phyloP scores from a whole-genome alignment of 2,113 vertebrate genomes.

The Nansenia antarctica region DNA sequence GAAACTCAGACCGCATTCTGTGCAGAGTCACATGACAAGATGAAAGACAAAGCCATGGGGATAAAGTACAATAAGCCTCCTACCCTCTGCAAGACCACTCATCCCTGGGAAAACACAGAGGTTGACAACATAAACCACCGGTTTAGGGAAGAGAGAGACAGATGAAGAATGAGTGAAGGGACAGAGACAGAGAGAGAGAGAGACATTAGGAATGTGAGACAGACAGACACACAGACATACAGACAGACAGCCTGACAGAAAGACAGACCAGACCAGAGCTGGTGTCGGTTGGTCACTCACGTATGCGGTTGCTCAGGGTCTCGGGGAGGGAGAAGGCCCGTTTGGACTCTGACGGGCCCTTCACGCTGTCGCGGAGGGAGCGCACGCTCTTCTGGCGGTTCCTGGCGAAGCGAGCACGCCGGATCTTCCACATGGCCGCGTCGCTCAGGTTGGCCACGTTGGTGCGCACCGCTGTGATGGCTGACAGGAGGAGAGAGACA shows the following conservation, averaged over 20 bases:
- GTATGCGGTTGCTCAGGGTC: conserved; percentile 89
- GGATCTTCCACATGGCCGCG: conserved; percentile 97
- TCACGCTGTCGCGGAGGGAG: conserved; percentile 94
- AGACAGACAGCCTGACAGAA: background rate
- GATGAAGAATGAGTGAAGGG: background rate
- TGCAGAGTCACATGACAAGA: conserved; percentile 7
- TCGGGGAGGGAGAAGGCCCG: conserved; percentile 95
- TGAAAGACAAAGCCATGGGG: background rate
- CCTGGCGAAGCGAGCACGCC: conserved; percentile 94
- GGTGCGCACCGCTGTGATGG: conserved; percentile 96
- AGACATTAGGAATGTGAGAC: conserved; percentile 21
- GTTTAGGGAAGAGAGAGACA: too few species aligned
- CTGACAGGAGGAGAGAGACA: conserved; percentile 67
- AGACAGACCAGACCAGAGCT: background rate
- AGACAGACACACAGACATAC: conserved; percentile 3
- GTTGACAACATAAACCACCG: background rate
- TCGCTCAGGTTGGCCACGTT: conserved; percentile 98
- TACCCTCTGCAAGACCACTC: background rate
- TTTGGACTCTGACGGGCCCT: conserved; percentile 87
- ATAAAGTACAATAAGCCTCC: background rate
- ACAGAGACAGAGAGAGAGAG: conserved; percentile 12
- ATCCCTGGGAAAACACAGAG: background rate
- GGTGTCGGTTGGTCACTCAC: conserved; percentile 77
- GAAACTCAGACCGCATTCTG: conserved; percentile 19
- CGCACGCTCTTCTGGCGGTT: conserved; percentile 97